Conservation (phyloP, 2,888 invertebrate genomes). For the Malacosoma neustria region DNA sequence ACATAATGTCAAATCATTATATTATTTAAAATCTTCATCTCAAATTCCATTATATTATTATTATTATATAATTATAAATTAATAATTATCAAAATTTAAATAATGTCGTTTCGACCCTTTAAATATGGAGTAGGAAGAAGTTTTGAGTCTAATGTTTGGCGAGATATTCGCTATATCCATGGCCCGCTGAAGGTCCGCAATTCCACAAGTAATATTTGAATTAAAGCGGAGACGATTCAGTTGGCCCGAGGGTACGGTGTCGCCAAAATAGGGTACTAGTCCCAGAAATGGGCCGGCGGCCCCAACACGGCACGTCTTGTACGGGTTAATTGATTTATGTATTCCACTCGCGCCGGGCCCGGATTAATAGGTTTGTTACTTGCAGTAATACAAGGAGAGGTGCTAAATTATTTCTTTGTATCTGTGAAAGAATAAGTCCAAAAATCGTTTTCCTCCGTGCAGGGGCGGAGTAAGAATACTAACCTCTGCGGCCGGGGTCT, state of each 20-base stretch:
- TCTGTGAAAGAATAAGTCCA: background rate
- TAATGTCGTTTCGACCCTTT: no score
- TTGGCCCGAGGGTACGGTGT: conserved; percentile 41
- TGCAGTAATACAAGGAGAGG: background rate
- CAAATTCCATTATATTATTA: no score
- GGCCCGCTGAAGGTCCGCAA: conserved; percentile 29
- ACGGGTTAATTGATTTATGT: conserved; percentile 65
- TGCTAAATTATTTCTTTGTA: no score
- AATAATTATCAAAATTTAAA: no score
- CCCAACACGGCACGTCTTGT: conserved; percentile 59
- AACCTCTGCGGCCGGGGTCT: no score
- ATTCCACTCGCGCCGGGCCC: conserved; percentile 39
- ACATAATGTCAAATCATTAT: no score
- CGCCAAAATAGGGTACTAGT: conserved; percentile 48
- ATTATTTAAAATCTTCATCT: no score
- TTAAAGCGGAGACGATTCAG: conserved; percentile 55
- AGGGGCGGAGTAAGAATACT: no score
- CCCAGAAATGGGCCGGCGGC: conserved; percentile 48
- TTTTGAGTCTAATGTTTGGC: no score
- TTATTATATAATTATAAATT: no score
- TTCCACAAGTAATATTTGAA: conserved; percentile 68
- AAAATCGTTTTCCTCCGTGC: no score
- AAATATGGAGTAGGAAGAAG: no score
- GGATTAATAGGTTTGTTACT: conserved; percentile 47
- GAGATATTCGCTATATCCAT: background rate